phyloP scores from a whole-genome alignment of 2,113 vertebrate species.

The Elephantulus edwardii region DNA sequence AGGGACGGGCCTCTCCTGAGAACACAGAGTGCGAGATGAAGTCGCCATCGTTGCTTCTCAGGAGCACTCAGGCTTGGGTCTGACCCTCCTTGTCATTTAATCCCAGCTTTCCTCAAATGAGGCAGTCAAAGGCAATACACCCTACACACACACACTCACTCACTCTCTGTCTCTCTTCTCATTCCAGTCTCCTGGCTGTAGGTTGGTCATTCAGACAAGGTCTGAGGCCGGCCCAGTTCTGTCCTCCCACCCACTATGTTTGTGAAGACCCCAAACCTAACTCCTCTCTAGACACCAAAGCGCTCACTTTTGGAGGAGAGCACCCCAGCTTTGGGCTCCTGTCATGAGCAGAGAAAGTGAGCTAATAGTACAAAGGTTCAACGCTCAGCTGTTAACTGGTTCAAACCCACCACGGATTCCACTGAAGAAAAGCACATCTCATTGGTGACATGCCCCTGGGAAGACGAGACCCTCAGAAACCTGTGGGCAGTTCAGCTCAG shows the following conservation, averaged over 20 bases:
- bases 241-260: background rate
- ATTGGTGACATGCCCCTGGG: background rate
- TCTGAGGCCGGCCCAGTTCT: background rate
- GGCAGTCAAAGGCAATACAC: conserved; percentile 5
- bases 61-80: too few relatives aligned
- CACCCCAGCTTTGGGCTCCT: background rate
- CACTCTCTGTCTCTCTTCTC: background rate
- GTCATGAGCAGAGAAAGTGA: background rate
- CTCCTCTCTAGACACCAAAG: background rate
- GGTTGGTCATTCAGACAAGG: background rate
- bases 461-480: background rate
- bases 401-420: background rate
- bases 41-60: too few relatives aligned
- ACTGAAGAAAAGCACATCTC: background rate
- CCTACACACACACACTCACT: background rate
- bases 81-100: background rate
- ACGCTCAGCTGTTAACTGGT: background rate
- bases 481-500: background rate
- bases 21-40: too few relatives aligned
- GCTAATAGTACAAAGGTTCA: background rate
- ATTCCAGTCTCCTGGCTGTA: background rate
- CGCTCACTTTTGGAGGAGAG: background rate
- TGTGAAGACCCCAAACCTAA: background rate
- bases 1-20: too few relatives aligned
- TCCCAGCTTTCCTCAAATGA: background rate